Base-by-base conservation (phyloP, 2,113 vertebrate genomes). In the Suricata suricatta region DNA sequence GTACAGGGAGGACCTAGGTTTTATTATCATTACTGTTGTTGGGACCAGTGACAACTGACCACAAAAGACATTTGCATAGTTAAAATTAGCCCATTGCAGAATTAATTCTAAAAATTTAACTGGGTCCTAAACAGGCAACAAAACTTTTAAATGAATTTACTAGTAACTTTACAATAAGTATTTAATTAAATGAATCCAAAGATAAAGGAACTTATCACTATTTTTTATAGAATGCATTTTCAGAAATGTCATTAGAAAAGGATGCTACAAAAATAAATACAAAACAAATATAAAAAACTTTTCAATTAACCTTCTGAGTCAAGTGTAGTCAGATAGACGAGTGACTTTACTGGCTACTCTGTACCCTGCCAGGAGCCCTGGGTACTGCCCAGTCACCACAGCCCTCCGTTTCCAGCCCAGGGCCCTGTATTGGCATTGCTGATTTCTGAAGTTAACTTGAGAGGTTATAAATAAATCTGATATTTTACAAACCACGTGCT, bases 231-330 rank as follows among this genome's bases (percentile, higher is more conserved):
- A 98, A 98, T 96, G 88, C 80, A 97, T 97, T 97, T 98, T 97
- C 96, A 98, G 96, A 98, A 96, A 98, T 96, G 95, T 97, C 91
- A 96, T 98, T 96, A 98, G 95, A 97, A 94, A 98, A 35, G 95
- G 97, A 94, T 98, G 83, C 98, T 99, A 99, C 97, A 99, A 98
- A 99, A 98, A 98, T 98, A 99, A 98, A 99, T 99, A 98, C 96
- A 97, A 98, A 95, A 98, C 91, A 98, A 97, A 97, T 98, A 97
- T 98, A 99, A 50, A 50, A 50, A 50, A 50, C 2, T 50, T 50
- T 13, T 13, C 57, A 72, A 0, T 76, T 76, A 68, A 69, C 79
- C 38, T 71, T 57, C 86, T 19, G 21, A 72, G 64, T 21, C 60
- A 29, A 90, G 41, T 31, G 1, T 21, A 10, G 33, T 33, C 12